Conservation (phyloP, 2,888 invertebrate species). For the Nymphalis urticae region DNA sequence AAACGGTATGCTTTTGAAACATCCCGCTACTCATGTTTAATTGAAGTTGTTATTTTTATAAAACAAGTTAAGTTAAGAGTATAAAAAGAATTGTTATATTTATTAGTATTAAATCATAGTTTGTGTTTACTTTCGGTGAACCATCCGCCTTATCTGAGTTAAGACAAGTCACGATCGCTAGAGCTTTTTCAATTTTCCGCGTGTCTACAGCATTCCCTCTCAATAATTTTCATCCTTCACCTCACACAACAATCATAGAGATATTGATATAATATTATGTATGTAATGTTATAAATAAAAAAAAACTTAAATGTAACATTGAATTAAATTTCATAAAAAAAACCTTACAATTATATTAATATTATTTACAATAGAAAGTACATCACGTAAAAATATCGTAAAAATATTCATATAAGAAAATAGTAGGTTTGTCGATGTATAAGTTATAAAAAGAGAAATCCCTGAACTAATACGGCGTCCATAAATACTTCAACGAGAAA, state of each 20-base stretch:
- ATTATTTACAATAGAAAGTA: too few relatives aligned
- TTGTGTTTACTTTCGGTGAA: background rate
- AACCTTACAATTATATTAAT: too few relatives aligned
- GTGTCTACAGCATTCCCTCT: constrained; percentile 10
- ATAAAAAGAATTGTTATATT: too few relatives aligned
- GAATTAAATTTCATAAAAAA: too few relatives aligned
- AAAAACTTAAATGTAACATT: too few relatives aligned
- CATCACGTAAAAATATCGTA: background rate
- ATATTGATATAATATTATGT: too few relatives aligned
- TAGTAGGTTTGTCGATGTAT: too few relatives aligned
- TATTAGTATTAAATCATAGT: background rate
- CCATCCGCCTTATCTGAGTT: background rate
- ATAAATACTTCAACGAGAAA: constrained; percentile 9
- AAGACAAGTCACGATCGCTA: constrained; percentile 5
- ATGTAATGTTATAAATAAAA: too few relatives aligned
- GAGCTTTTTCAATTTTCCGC: constrained; percentile 16
- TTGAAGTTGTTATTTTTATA: too few relatives aligned
- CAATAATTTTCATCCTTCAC: constrained; percentile 11
- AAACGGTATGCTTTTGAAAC: too few relatives aligned
- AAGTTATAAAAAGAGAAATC: background rate
- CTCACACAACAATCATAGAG: background rate
- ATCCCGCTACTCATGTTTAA: too few relatives aligned
- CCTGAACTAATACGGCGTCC: background rate
- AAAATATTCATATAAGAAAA: background rate
- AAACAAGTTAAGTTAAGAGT: too few relatives aligned